A percentile compares a stretch with the other conserved stretches of the same genome.
phyloP scores from a whole-genome alignment of 2,113 vertebrate species.

The rat (Rattus norvegicus) region GRCr8 NC_086021.1:112180001-112180500 shows the following conservation, averaged over 20 bases:
- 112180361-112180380: neutral
- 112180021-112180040: neutral
- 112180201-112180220: neutral
- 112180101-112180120: neutral
- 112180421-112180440: neutral
- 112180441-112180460: rapidly evolving
- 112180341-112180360: neutral
- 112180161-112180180: neutral
- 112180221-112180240: slow-evolving; percentile 15
- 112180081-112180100: neutral
- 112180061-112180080: neutral
- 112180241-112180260: neutral
- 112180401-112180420: neutral
- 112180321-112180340: neutral
- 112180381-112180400: neutral
- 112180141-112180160: neutral
- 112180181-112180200: too few species aligned
- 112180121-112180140: neutral
- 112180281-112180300: neutral
- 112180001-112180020: neutral
- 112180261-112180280: neutral
- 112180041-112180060: neutral
- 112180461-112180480: neutral
- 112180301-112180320: neutral
- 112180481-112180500: neutral